Evolutionary conservation across 1,140 invertebrate genomes (phyloP), one percentile per base, ranked within the genome.

Genomic region (Plectrocnemia conspersa): DNA sequence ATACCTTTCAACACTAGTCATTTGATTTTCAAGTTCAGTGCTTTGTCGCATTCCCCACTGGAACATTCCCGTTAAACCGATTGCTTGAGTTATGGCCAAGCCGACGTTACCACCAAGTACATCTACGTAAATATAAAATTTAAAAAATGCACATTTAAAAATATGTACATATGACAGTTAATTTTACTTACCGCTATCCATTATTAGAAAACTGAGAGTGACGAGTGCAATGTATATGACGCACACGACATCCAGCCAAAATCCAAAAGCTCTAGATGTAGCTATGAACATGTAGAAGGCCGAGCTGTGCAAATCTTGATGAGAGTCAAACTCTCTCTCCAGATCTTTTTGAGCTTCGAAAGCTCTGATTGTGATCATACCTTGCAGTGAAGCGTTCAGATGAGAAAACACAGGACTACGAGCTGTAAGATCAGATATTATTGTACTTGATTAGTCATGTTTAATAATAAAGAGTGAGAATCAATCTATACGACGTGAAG

Each of bases 321-420:
- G 81, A 56, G 80, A 82, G 63, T 91, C 87, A 62, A 91, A 91
- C 70, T 91, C 84, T 25, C 82, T 70, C 58, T 87, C 85, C 7
- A 96, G 79, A 47, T 86, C 83, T 59, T 83, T 75, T 69, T 94
- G 81, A 0, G 85, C 85, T 25, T 79, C 77, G 61, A 89, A 93
- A 0, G 93, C 91, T 52, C 93, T 77, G 46, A 98, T 93, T 0
- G 93, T 96, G 1, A 88, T 80, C 19, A 97, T 73, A 4, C 94
- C 94, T 71, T 91, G 88, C 1, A 97, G 72, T 0, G 92, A 87
- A 19, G 91, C 84, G 67, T 86, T 92, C 42, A 97, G 73, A 66
- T 97, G 91, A 7, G 88, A 85, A 71, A 89, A 91, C 22, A 95
- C 82, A 0, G 91, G 91, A 71, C 84, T 86, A 35, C 84, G 78